Base-by-base conservation (phyloP, 1,140 invertebrate species). In the Cherax quadricarinatus region DNA sequence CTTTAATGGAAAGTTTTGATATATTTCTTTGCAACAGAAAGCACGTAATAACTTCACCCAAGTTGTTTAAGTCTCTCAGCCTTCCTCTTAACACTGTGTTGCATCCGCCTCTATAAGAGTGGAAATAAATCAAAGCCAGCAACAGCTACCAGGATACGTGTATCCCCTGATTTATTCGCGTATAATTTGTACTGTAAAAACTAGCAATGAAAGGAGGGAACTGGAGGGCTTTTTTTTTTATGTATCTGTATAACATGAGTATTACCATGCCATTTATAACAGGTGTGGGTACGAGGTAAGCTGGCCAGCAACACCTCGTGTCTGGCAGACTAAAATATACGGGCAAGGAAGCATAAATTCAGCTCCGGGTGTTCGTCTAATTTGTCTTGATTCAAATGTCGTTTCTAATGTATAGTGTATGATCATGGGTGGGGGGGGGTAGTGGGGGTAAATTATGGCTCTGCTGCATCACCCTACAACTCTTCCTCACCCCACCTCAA, bases 301-400 rank as follows among this genome's bases (percentile, higher is more conserved):
- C 16, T 57, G 53, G 9, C 53, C 14, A 10, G 9, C 53, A 10
- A 1, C 53, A 9, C 53, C 53, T 14, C 53, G 1, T 14, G 9
- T 57, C 53, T 14, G 9, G 14, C 53, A 57, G 9, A 57, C 18
- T 18, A 80, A 48, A 57, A 86, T 75, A 75, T 86, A 82, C 87
- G 30, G 73, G 49, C 57, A 16, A 75, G 51, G 78, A 81, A 62
- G 87, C 75, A 81, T 88, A 88, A 88, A 88, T 88, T 82, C 62
- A 81, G 53, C 88, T 41, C 51, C 82, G 62, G 83, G 24, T 82
- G 88, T 51, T 89, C 88, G 66, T 89, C 79, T 89, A 89, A 89
- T 89, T 89, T 89, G 88, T 89, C 88, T 89, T 89, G 80, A 89
- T 89, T 89, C 88, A 89, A 82, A 89, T 73, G 88, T 89, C 88